Conservation (phyloP, 2,113 vertebrate species). For the Aptenodytes forsteri region DNA sequence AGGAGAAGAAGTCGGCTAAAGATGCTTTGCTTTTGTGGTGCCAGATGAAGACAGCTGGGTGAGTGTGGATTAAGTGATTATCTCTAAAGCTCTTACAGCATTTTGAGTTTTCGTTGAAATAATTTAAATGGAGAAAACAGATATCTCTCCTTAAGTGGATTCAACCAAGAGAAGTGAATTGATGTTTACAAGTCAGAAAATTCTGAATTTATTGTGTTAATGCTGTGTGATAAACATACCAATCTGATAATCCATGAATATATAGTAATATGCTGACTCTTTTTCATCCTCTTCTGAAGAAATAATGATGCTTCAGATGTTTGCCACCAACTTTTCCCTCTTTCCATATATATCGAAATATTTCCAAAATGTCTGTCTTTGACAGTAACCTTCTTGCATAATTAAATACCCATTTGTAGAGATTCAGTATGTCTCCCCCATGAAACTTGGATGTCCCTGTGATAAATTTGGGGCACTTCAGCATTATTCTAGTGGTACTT, state of each 20-base stretch:
- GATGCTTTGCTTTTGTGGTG: constrained; percentile 96
- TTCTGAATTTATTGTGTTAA: background rate
- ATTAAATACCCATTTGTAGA: background rate
- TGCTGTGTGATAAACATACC: background rate
- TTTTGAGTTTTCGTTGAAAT: background rate
- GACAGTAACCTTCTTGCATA: background rate
- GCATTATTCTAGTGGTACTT: background rate
- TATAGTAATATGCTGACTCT: background rate
- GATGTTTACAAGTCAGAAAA: background rate
- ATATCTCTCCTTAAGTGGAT: background rate
- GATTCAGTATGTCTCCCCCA: background rate
- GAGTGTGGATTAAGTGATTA: constrained; percentile 55
- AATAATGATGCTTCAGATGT: background rate
- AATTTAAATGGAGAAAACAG: constrained; percentile 4
- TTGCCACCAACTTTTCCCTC: background rate
- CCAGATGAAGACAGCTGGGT: constrained; percentile 99
- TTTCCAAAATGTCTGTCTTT: background rate
- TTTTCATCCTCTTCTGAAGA: background rate
- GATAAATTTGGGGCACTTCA: background rate
- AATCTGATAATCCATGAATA: background rate
- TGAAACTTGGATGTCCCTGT: background rate
- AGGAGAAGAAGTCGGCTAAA: constrained; percentile 95
- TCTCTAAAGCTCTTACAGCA: background rate
- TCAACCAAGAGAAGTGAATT: background rate
- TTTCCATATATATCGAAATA: background rate